Percentiles rank a stretch among this genome's conserved stretches.
phyloP scores from a whole-genome alignment of 2,113 vertebrate species.

The Onychostoma macrolepis region DNA sequence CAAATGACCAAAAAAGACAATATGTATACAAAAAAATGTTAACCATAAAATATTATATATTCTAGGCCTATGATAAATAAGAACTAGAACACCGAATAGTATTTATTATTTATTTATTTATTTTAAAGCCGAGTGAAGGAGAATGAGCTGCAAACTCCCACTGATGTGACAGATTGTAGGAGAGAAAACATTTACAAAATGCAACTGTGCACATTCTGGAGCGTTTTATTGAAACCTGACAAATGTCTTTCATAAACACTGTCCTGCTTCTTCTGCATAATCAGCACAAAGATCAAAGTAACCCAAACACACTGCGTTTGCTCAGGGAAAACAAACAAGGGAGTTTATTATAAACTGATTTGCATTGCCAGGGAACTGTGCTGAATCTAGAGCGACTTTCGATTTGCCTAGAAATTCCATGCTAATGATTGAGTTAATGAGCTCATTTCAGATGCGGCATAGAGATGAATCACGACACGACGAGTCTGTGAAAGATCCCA shows the following conservation, averaged over 20 bases:
- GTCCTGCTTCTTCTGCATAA: background rate
- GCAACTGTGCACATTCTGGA: slow-evolving; percentile 14
- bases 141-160: background rate
- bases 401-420: background rate
- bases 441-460: slow-evolving; percentile 9
- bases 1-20: background rate
- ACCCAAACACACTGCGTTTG: background rate
- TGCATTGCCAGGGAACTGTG: slow-evolving; percentile 6
- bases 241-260: background rate
- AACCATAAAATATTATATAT: background rate
- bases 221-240: background rate
- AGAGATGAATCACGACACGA: background rate
- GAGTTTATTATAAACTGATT: slow-evolving; percentile 13
- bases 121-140: background rate
- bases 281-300: slow-evolving; percentile 13
- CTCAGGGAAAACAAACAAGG: slow-evolving; percentile 14
- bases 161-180: background rate
- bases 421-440: slow-evolving; percentile 27
- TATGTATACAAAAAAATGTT: background rate
- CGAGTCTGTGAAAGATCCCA: background rate
- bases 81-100: background rate
- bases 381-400: background rate
- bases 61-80: background rate
- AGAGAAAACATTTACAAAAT: slow-evolving; percentile 5
- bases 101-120: too few relatives aligned